These are phyloP conservation scores for Falco concolor DNA, from an alignment of 2,797 vertebrate species.

Conservation along the genomic window DNA sequence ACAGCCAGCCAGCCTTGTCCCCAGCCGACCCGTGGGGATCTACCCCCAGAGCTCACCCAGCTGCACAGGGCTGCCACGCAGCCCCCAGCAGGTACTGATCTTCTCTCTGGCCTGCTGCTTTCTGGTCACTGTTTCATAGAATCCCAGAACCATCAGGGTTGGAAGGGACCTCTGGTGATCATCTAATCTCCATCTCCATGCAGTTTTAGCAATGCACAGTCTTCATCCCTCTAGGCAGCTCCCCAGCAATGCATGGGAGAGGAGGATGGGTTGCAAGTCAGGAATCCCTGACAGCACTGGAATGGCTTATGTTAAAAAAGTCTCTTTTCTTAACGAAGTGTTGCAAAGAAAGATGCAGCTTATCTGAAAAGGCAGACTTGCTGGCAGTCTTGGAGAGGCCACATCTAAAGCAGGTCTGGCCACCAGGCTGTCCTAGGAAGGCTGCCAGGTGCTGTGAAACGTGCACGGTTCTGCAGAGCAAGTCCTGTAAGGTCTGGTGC, in stretches of 20 bases:
- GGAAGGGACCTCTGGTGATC: too few relatives aligned
- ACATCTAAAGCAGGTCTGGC: background rate
- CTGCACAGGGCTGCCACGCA: background rate
- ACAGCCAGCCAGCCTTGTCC: background rate
- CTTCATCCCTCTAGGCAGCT: background rate
- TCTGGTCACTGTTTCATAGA: background rate
- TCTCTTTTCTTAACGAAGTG: background rate
- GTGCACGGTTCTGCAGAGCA: background rate
- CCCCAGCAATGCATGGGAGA: background rate
- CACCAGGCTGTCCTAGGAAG: background rate
- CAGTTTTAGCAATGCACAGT: background rate
- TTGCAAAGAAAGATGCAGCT: background rate
- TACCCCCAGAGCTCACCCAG: background rate
- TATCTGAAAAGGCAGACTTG: background rate
- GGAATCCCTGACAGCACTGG: background rate
- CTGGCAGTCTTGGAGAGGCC: background rate
- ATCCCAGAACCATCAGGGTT: too few relatives aligned
- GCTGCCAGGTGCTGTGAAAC: background rate
- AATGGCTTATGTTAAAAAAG: background rate
- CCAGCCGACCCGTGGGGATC: rapidly evolving
- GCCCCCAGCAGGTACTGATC: background rate
- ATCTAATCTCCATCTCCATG: background rate
- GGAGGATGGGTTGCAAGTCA: rapidly evolving
- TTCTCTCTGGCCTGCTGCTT: background rate
- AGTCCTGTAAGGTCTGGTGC: background rate